phyloP scores from a whole-genome alignment of 2,113 vertebrate species.

The Falcunculus frontatus region DNA sequence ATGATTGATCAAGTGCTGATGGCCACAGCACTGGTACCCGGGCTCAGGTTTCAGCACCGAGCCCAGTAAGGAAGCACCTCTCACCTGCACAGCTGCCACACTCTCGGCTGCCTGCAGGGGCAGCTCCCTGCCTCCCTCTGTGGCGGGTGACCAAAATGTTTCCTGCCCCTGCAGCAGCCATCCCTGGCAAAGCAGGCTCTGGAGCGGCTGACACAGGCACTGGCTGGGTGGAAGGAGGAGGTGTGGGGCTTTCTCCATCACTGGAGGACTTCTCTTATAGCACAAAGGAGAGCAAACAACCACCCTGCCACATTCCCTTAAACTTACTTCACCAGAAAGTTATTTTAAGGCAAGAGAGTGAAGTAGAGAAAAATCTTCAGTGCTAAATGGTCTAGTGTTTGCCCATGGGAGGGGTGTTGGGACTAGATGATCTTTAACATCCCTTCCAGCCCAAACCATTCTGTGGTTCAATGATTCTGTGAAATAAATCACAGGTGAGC shows the following conservation, averaged over 20 bases:
- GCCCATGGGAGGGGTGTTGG: too few relatives aligned
- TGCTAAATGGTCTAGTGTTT: not conserved
- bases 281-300: not conserved
- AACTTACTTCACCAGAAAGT: not conserved
- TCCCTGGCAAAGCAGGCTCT: not conserved
- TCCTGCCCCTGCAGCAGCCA: not conserved
- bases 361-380: not conserved
- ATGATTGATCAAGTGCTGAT: slow-evolving; percentile 27
- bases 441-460: not conserved
- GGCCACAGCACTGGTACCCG: not conserved
- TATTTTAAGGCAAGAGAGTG: not conserved
- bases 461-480: not conserved
- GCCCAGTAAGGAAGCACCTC: not conserved
- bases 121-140: not conserved
- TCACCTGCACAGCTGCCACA: slow-evolving; percentile 14
- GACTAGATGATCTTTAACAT: not conserved
- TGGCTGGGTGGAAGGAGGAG: not conserved
- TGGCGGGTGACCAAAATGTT: rapidly evolving
- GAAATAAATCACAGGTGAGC: not conserved
- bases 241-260: not conserved
- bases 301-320: rapidly evolving
- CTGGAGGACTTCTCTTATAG: not conserved
- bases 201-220: rapidly evolving
- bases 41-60: slow-evolving; percentile 42
- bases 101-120: not conserved